A percentile compares a stretch with the other conserved stretches of the same genome.
Conservation (phyloP, 2,888 invertebrate species). For the Julus scandinavius region DNA sequence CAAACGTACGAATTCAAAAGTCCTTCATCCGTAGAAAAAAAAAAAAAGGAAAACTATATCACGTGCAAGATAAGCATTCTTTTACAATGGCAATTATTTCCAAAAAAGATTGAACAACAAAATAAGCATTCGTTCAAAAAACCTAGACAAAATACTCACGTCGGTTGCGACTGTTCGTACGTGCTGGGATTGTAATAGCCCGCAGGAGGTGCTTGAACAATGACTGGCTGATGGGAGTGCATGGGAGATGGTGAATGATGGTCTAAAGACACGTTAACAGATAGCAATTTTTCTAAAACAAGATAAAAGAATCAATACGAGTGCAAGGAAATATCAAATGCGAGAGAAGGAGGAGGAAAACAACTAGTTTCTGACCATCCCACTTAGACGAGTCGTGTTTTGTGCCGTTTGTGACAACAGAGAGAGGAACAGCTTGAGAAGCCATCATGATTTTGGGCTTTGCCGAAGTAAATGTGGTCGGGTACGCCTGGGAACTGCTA, state of each 20-base stretch:
- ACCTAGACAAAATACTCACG: slow-evolving; percentile 11
- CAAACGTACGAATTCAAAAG: not conserved
- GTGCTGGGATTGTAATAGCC: slow-evolving; percentile 42
- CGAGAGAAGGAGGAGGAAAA: not conserved
- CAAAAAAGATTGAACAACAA: not conserved
- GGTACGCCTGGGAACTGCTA: slow-evolving; percentile 50
- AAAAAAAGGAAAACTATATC: too few relatives aligned
- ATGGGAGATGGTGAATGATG: slow-evolving; percentile 45
- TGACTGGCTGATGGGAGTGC: slow-evolving; percentile 55
- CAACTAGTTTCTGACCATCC: slow-evolving; percentile 52
- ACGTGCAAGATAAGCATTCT: too few relatives aligned
- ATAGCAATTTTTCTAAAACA: slow-evolving; percentile 51
- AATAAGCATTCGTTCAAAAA: not conserved
- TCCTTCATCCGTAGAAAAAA: too few relatives aligned
- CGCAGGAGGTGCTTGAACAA: slow-evolving; percentile 55
- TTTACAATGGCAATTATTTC: too few relatives aligned
- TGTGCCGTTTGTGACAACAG: slow-evolving; percentile 55
- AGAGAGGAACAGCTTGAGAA: slow-evolving; percentile 50
- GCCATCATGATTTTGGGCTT: slow-evolving; percentile 47
- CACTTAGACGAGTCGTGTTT: slow-evolving; percentile 51
- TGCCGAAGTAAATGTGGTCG: slow-evolving; percentile 42
- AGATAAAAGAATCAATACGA: not conserved
- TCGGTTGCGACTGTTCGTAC: slow-evolving; percentile 53
- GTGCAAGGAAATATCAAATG: not conserved
- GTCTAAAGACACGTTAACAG: slow-evolving; percentile 51